phyloP scores from a whole-genome alignment of 2,797 vertebrate genomes.

The Hozukius guyotensis region DNA sequence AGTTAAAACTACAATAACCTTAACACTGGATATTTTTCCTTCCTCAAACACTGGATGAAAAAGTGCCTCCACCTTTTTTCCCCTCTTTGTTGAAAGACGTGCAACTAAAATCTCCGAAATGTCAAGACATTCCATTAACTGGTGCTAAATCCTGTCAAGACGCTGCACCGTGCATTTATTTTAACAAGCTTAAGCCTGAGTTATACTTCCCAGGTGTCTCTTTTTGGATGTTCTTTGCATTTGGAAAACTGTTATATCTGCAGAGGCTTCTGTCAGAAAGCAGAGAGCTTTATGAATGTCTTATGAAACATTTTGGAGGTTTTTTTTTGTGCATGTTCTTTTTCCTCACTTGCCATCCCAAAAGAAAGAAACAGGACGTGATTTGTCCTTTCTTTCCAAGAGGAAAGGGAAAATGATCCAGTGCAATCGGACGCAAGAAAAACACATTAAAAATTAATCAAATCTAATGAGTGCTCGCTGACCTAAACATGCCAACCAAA shows the following conservation, averaged over 20 bases:
- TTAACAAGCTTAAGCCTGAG: conserved; percentile 52
- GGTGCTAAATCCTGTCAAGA: conserved; percentile 58
- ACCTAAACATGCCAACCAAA: not conserved
- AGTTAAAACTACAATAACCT: not conserved
- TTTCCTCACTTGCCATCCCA: not conserved
- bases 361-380: not conserved
- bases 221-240: conserved; percentile 41
- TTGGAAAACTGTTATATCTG: conserved; percentile 40
- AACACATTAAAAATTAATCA: not conserved
- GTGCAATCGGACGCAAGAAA: not conserved
- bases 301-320: conserved; percentile 26
- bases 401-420: not conserved
- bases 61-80: not conserved
- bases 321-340: not conserved
- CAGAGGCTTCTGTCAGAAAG: conserved; percentile 39
- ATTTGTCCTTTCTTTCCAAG: not conserved
- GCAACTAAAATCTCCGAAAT: conserved; percentile 33
- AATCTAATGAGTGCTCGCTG: not conserved
- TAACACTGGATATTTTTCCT: conserved; percentile 1
- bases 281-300: conserved; percentile 4
- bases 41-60: conserved; percentile 8
- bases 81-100: conserved; percentile 24
- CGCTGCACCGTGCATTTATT: conserved; percentile 53
- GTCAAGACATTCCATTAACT: conserved; percentile 54
- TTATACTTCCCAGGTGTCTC: conserved; percentile 69